Percentiles rank a stretch among this genome's conserved stretches.
Evolutionary conservation across 2,113 vertebrate genomes (phyloP).

Genomic region (Rhombomys opimus): DNA sequence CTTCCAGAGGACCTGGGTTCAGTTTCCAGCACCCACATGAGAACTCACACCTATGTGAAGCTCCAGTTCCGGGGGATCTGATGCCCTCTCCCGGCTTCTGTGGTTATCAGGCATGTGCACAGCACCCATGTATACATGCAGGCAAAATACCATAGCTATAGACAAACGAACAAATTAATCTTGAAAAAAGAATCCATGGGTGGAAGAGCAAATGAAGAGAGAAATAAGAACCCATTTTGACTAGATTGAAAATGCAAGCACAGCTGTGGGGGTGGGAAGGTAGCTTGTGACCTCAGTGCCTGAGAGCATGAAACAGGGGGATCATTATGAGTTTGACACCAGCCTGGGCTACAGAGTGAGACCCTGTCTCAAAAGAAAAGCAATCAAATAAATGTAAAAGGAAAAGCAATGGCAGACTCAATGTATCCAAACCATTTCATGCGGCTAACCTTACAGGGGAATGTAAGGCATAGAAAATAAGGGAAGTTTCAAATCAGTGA

Average conservation of each 20-base stretch:
- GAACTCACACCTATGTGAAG: neutral
- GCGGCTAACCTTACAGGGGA: neutral
- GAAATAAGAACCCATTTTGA: neutral
- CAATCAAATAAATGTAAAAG: neutral
- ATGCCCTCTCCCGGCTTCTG: neutral
- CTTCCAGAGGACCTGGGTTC: neutral
- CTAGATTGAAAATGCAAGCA: neutral
- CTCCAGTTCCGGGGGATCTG: neutral
- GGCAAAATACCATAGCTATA: neutral
- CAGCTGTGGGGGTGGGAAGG: neutral
- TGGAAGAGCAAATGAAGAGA: neutral
- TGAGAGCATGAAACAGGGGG: neutral
- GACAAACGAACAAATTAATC: neutral
- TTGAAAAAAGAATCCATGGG: neutral
- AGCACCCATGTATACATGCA: neutral
- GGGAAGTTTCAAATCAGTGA: too few relatives aligned
- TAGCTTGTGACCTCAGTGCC: neutral
- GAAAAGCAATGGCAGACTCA: neutral
- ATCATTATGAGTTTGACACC: neutral
- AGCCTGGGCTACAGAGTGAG: neutral
- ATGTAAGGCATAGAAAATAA: neutral
- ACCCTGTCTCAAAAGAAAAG: neutral
- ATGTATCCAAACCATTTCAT: neutral
- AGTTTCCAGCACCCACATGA: neutral
- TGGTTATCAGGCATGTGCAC: neutral